Conservation (phyloP, 2,797 vertebrate species). For the Sylvilagus floridanus region DNA sequence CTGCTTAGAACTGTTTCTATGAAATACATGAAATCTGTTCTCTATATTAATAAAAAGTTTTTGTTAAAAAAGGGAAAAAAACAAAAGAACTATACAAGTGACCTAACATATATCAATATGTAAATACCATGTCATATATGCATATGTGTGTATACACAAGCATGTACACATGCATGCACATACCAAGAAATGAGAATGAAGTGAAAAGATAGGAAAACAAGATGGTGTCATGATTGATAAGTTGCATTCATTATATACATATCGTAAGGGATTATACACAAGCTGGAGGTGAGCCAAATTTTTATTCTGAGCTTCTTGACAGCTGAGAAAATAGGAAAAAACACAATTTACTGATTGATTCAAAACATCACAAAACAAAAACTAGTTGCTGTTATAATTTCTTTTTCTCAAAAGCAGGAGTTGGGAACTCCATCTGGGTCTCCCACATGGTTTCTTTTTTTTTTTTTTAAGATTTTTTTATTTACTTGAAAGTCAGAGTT, state of each 20-base stretch:
- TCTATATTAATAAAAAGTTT: no score
- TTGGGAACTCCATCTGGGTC: no score
- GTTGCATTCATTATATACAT: background rate
- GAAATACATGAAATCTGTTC: no score
- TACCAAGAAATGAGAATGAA: background rate
- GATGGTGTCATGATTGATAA: background rate
- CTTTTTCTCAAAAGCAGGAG: background rate
- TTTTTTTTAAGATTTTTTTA: no score
- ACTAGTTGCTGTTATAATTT: background rate
- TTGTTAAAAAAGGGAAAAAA: no score
- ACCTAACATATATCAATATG: background rate
- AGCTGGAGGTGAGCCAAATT: conserved; percentile 38
- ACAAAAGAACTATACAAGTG: background rate
- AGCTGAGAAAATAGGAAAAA: conserved; percentile 56
- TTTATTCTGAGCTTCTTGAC: conserved; percentile 62
- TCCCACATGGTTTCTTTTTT: no score
- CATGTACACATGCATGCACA: background rate
- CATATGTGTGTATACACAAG: no score
- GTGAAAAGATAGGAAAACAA: conserved; percentile 36
- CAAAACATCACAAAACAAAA: conserved; percentile 35
- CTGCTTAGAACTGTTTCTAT: no score
- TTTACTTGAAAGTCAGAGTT: no score
- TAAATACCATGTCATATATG: background rate
- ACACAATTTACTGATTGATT: conserved; percentile 48
- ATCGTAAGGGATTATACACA: background rate